phyloP scores from a whole-genome alignment of 1,140 invertebrate genomes.

The Drosophila baimaii region DNA sequence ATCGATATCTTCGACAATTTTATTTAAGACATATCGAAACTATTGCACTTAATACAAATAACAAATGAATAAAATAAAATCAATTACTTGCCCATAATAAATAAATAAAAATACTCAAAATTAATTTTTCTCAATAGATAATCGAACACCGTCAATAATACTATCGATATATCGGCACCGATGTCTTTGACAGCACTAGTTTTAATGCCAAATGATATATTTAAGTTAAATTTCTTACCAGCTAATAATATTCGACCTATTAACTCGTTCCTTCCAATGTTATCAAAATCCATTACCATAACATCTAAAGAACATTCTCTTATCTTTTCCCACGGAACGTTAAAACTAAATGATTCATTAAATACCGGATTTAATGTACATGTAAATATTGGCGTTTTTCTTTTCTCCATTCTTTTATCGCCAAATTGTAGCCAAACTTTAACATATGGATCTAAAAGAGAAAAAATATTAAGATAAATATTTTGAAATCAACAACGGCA shows the following conservation, averaged over 20 bases:
- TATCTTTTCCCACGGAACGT: constrained; percentile 97
- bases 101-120: too few species aligned
- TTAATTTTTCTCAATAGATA: too few species aligned
- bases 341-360: constrained; percentile 96
- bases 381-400: constrained; percentile 97
- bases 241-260: constrained; percentile 95
- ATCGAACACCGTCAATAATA: too few species aligned
- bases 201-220: background rate
- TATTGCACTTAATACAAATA: too few species aligned
- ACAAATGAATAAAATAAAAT: too few species aligned
- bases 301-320: constrained; percentile 95
- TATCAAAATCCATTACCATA: constrained; percentile 98
- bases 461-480: background rate
- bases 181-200: too few species aligned
- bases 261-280: constrained; percentile 96
- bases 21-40: too few species aligned
- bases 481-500: background rate
- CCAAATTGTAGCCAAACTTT: constrained; percentile 98
- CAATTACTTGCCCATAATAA: too few species aligned
- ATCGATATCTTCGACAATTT: background rate
- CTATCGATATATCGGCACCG: too few species aligned
- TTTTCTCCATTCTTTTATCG: constrained; percentile 96
- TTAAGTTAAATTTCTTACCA: constrained; percentile 85
- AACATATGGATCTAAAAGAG: constrained; percentile 94
- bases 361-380: constrained; percentile 96